Base-by-base conservation (phyloP, 2,797 vertebrate species). In the Peromyscus nudipes region DNA sequence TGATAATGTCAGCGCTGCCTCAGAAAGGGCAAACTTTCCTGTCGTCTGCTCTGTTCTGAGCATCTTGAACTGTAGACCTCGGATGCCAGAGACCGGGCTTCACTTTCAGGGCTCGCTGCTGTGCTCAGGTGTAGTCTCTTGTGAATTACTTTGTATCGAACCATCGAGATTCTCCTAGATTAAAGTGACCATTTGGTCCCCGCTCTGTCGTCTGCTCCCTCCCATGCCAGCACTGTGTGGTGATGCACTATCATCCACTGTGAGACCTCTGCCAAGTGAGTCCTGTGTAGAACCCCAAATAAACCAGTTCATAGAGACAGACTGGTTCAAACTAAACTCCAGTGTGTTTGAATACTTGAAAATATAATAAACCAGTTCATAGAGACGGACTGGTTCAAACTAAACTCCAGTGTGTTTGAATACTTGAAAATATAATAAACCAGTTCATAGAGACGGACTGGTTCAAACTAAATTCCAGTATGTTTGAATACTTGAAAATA, bases 11-110 rank as follows among this genome's bases (percentile, higher is more conserved):
- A 43, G 75, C 81, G n/a, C 37, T 76, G 65, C 14, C 57, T 55
- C 81, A 43, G 43, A 77, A 43, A 64, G 19, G 27, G 43, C 0
- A 23, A 81, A 77, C 76, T 67, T 23, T 43, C n/a, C 10, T 85
- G 40, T 91, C 34, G 11, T 46, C 91, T 84, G 34, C 67, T 92
- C 89, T 52, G 1, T 52, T 40, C 9, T 60, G 82, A 89, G 21
- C 62, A 69, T 90, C 93, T 96, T 43, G 37, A 84, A 96, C 67
- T 73, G 27, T 19, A 37, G 65, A 83, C 21, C 69, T 12, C 40
- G 67, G 23, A 43, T 57, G 6, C 40, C 31, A n/a, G 67, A 84
- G 55, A 55, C 2, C 8, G 62, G 31, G 40, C 81, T 43, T 37
- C 19, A 14, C 34, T 43, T 34, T 87, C 40, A n/a, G 91, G 49